A percentile compares a stretch with the other conserved stretches of the same genome.
Evolutionary conservation across 1,140 invertebrate species (phyloP).

Genomic region (Drosophila kikkawai): DNA sequence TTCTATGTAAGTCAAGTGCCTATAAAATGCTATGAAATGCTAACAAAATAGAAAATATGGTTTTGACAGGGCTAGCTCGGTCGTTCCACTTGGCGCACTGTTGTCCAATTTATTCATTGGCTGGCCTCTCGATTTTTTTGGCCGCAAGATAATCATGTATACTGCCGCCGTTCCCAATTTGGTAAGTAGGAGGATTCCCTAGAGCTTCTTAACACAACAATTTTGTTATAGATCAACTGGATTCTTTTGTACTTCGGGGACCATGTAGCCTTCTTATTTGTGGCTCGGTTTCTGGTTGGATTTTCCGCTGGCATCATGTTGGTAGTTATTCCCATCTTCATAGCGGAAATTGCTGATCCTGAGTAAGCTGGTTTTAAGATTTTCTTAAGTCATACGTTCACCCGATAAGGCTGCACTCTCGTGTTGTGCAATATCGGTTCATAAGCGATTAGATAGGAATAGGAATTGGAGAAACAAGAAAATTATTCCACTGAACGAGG

Average conservation of each 20-base stretch:
- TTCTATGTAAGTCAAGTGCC: neutral
- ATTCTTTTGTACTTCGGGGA: constrained; percentile 59
- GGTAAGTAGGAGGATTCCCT: constrained; percentile 30
- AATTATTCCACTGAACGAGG: neutral
- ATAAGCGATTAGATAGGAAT: constrained; percentile 6
- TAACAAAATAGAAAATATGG: neutral
- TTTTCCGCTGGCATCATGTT: constrained; percentile 63
- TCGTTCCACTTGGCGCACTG: constrained; percentile 51
- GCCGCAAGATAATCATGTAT: constrained; percentile 64
- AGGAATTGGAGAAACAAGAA: neutral
- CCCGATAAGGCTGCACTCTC: neutral
- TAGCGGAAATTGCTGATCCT: constrained; percentile 74
- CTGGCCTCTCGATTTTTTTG: constrained; percentile 48
- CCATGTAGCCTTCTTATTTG: constrained; percentile 64
- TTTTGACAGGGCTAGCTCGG: constrained; percentile 49
- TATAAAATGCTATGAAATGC: too few relatives aligned
- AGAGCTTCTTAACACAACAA: neutral
- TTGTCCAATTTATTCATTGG: constrained; percentile 52
- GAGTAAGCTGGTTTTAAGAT: constrained; percentile 40
- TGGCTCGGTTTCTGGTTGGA: constrained; percentile 82
- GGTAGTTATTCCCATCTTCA: constrained; percentile 61
- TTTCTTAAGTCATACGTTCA: neutral
- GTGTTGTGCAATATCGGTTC: neutral
- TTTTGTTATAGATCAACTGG: constrained; percentile 54
- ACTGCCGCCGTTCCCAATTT: constrained; percentile 60